Percentiles rank a stretch among this genome's conserved stretches.
Evolutionary conservation across 23 tunicate species (phyloP).

Genomic region (Ciona savignyi): DNA sequence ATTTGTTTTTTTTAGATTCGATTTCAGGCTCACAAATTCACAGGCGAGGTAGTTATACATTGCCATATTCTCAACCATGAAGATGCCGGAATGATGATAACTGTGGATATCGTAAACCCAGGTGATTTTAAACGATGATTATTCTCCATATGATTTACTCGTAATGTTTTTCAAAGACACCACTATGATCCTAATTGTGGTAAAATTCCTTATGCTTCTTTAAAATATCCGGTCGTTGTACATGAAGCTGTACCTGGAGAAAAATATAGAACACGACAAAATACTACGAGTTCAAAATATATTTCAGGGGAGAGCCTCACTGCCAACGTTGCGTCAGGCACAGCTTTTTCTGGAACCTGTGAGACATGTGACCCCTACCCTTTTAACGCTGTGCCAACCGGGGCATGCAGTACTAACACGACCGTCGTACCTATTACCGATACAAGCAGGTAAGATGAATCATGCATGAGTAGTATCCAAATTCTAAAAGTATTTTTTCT

Average conservation of each 20-base stretch:
- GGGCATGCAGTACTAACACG: neutral
- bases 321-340: conserved; percentile 12
- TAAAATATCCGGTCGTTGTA: too few relatives aligned
- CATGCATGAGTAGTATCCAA: too few relatives aligned
- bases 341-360: conserved; percentile 28
- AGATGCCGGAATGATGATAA: conserved; percentile 64
- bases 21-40: conserved; percentile 19
- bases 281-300: neutral
- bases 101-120: conserved; percentile 10
- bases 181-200: neutral
- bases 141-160: too few relatives aligned
- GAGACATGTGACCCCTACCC: conserved; percentile 17
- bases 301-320: conserved; percentile 9
- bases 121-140: too few relatives aligned
- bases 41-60: conserved; percentile 37
- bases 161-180: neutral
- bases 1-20: conserved; percentile 23
- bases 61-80: conserved; percentile 41
- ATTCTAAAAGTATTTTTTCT: too few relatives aligned
- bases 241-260: too few relatives aligned
- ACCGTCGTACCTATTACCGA: too few relatives aligned
- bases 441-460: too few relatives aligned
- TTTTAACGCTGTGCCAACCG: neutral
- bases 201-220: too few relatives aligned
- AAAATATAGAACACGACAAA: too few relatives aligned